Percentiles rank a stretch among this genome's conserved stretches.
Evolutionary conservation across 1,140 invertebrate species (phyloP).

Genomic region (Diorhabda sublineata): DNA sequence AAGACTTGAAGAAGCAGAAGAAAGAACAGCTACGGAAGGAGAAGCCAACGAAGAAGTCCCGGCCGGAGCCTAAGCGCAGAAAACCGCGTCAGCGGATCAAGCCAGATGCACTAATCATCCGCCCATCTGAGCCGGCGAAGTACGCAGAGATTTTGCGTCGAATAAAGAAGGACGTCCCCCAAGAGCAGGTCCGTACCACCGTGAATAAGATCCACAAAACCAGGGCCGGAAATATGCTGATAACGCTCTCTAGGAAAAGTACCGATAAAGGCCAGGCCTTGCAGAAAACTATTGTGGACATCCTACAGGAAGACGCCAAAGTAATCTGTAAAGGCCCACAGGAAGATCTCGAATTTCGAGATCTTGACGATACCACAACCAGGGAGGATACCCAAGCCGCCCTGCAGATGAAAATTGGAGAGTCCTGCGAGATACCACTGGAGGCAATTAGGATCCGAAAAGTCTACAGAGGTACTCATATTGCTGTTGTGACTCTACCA

Average conservation of each 20-base stretch:
- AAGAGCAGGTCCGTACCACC: too few species aligned
- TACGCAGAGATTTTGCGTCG: background rate
- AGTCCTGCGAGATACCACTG: conserved; percentile 12
- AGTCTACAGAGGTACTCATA: background rate
- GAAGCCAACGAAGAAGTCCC: background rate
- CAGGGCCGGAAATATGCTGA: too few species aligned
- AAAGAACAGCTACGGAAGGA: background rate
- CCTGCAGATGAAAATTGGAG: background rate
- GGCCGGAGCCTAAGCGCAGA: background rate
- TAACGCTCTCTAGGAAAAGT: too few species aligned
- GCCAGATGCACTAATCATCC: background rate
- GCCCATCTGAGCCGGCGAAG: too few species aligned
- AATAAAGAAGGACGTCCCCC: background rate
- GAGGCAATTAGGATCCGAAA: conserved; percentile 21
- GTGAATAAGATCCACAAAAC: too few species aligned
- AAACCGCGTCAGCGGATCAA: background rate
- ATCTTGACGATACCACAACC: too few species aligned
- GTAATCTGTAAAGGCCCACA: too few species aligned
- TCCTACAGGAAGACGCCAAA: too few species aligned
- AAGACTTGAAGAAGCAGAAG: background rate
- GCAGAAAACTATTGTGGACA: too few species aligned
- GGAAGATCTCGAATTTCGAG: too few species aligned
- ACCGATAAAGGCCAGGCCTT: too few species aligned
- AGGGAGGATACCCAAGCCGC: too few species aligned
- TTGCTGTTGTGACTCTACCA: conserved; percentile 22